Conservation (phyloP, 2,113 vertebrate genomes). For the Montifringilla adamsi region DNA sequence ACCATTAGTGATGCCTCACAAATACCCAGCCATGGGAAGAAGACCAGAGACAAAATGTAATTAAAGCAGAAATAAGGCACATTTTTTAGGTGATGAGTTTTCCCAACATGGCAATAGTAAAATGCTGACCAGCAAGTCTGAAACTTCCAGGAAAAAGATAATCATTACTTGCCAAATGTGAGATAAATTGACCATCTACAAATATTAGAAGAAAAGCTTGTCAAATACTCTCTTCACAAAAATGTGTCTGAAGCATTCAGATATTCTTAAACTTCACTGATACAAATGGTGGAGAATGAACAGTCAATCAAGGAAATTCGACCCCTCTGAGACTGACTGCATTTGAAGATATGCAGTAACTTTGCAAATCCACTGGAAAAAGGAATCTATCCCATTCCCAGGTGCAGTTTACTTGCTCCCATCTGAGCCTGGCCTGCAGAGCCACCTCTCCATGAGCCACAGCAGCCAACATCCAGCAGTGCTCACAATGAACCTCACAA, state of each 20-base stretch:
- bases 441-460: not conserved
- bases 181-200: not conserved
- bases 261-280: not conserved
- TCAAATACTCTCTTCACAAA: not conserved
- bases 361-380: not conserved
- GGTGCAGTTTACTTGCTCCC: not conserved
- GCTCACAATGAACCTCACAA: not conserved
- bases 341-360: not conserved
- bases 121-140: not conserved
- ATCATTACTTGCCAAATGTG: not conserved
- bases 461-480: not conserved
- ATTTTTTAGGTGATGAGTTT: not conserved
- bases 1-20: not conserved
- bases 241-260: rapidly evolving
- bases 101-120: not conserved
- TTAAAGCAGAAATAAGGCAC: not conserved
- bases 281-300: not conserved
- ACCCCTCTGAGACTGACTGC: rapidly evolving
- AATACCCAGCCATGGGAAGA: not conserved
- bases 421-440: not conserved
- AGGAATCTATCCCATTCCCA: not conserved
- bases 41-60: not conserved
- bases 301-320: not conserved
- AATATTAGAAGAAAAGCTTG: not conserved
- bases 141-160: not conserved